Conservation (phyloP, 2,113 vertebrate species). For the Indicator maculatus region DNA sequence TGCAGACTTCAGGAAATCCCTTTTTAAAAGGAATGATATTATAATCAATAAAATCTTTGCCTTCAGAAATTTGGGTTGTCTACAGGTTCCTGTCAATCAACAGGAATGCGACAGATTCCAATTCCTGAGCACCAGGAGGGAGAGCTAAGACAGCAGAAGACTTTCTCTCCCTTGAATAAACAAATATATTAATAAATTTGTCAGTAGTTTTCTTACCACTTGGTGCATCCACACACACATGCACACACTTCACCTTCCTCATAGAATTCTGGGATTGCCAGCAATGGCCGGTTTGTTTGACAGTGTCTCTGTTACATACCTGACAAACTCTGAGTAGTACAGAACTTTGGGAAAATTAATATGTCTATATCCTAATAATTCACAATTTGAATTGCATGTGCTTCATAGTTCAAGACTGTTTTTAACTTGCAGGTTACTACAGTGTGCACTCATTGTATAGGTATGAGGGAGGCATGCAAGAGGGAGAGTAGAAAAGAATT, state of each 20-base stretch:
- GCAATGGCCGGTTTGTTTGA: background rate
- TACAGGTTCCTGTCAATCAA: background rate
- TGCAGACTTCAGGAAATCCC: background rate
- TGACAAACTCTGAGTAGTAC: background rate
- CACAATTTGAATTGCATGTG: background rate
- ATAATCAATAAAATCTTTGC: background rate
- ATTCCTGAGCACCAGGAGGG: slow-evolving; percentile 25
- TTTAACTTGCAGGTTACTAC: background rate
- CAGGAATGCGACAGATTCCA: background rate
- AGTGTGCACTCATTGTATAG: background rate
- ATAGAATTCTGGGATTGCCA: background rate
- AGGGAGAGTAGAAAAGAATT: background rate
- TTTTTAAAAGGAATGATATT: background rate
- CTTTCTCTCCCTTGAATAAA: background rate
- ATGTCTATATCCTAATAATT: background rate
- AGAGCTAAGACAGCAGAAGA: slow-evolving; percentile 30
- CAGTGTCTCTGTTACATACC: rapidly evolving
- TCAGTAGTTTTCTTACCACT: background rate
- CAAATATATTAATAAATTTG: background rate
- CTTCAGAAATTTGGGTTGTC: background rate
- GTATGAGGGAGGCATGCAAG: background rate
- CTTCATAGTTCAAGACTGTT: background rate
- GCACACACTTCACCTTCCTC: background rate
- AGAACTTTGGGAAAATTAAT: background rate
- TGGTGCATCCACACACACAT: background rate